Evolutionary conservation across 2,888 invertebrate genomes (phyloP).

Genomic region (Diarsia brunnea): DNA sequence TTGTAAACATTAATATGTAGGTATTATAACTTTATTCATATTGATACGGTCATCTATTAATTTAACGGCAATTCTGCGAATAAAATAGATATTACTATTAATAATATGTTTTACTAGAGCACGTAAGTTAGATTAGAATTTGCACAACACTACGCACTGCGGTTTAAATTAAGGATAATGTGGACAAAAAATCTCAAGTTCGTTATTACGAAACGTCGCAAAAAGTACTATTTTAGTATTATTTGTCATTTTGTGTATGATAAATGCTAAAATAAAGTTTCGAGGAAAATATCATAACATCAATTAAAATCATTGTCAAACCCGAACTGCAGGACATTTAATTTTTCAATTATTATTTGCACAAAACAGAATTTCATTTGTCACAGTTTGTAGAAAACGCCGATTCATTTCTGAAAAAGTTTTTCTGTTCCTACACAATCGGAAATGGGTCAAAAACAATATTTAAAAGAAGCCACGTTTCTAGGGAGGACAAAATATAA

Average conservation of each 20-base stretch:
- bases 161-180: background rate
- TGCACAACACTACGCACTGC: background rate
- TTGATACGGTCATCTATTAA: slow-evolving; percentile 31
- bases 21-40: background rate
- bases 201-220: background rate
- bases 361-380: slow-evolving; percentile 11
- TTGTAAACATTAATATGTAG: slow-evolving; percentile 2
- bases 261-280: background rate
- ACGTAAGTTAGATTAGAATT: background rate
- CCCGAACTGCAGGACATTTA: background rate
- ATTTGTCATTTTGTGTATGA: background rate
- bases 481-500: background rate
- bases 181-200: background rate
- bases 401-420: slow-evolving; percentile 7
- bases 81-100: slow-evolving; percentile 4
- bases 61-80: slow-evolving; percentile 30
- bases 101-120: background rate
- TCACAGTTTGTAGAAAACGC: slow-evolving; percentile 16
- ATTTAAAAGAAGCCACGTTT: background rate
- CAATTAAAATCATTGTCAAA: background rate
- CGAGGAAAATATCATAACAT: background rate
- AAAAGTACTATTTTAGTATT: background rate
- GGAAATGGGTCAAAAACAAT: background rate
- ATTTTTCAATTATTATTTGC: background rate
- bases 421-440: slow-evolving; percentile 3